These are phyloP conservation scores for Chiridota heheva DNA, from an alignment of 35 echinoderm and acorn worm species.

Conservation along the genomic window DNA sequence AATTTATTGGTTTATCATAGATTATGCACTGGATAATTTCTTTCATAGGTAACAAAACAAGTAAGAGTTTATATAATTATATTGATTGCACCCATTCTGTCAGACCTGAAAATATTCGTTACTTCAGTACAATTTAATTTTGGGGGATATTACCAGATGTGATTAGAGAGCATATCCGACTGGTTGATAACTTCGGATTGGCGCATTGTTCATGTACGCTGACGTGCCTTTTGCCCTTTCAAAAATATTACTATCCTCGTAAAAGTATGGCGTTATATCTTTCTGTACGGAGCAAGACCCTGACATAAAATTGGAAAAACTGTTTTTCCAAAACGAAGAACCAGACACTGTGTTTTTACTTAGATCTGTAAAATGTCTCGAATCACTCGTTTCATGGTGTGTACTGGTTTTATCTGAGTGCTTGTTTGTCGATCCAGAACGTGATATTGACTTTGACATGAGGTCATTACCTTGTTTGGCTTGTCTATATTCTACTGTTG, in stretches of 20 bases:
- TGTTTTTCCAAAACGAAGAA: conserved; percentile 39
- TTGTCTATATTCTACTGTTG: conserved; percentile 1
- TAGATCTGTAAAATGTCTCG: conserved; percentile 46
- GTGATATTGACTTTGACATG: conserved; percentile 9
- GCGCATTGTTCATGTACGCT: conserved; percentile 16
- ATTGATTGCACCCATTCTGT: not conserved
- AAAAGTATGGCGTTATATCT: conserved; percentile 17
- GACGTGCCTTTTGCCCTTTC: conserved; percentile 12
- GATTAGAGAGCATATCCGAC: conserved; percentile 17
- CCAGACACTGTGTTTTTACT: conserved; percentile 44
- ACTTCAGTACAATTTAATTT: not conserved
- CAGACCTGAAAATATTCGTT: too few species aligned
- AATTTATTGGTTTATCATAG: too few species aligned
- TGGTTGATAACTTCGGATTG: conserved; percentile 41
- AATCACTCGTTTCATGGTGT: conserved; percentile 29
- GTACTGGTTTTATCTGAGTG: conserved; percentile 26
- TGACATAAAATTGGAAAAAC: conserved; percentile 35
- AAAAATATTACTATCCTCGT: conserved; percentile 21
- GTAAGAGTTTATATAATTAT: not conserved
- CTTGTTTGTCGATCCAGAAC: conserved; percentile 19
- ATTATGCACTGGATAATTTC: too few species aligned
- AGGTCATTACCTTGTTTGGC: conserved; percentile 23
- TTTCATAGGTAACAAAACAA: too few species aligned
- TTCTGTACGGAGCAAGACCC: conserved; percentile 40
- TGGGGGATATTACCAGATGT: not conserved